Evolutionary conservation across 2,888 invertebrate genomes (phyloP).

Genomic region (Ennomos erosarius): DNA sequence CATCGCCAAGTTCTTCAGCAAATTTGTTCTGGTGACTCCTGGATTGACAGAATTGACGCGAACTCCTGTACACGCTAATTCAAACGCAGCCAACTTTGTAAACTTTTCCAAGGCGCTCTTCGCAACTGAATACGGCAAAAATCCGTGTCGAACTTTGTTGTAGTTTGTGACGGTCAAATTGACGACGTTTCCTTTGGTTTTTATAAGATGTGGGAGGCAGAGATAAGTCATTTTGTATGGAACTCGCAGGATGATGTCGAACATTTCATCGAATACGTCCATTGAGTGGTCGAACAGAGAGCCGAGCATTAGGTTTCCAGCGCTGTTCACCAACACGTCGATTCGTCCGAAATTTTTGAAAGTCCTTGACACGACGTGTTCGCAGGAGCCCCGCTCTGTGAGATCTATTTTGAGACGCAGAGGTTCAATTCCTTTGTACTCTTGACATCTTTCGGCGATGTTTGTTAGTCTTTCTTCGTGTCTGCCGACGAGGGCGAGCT

Average conservation of each 20-base stretch:
- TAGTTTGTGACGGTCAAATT: constrained; percentile 95
- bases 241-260: constrained; percentile 92
- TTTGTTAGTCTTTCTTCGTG: constrained; percentile 54
- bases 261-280: constrained; percentile 91
- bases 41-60: constrained; percentile 58
- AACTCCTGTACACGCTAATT: constrained; percentile 52
- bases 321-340: constrained; percentile 92
- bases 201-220: constrained; percentile 91
- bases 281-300: constrained; percentile 92
- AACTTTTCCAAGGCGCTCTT: constrained; percentile 56
- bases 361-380: constrained; percentile 87
- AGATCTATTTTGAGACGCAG: constrained; percentile 83
- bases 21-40: constrained; percentile 52
- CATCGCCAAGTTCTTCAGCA: constrained; percentile 49
- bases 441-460: constrained; percentile 52
- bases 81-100: constrained; percentile 55
- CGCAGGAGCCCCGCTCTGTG: constrained; percentile 86
- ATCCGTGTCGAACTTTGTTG: constrained; percentile 58
- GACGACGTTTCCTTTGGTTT: constrained; percentile 92
- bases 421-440: constrained; percentile 45
- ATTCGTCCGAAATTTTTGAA: constrained; percentile 87
- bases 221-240: constrained; percentile 90
- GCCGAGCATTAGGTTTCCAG: constrained; percentile 88
- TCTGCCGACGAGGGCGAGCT: constrained; percentile 61
- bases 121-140: constrained; percentile 49